Base-by-base conservation (phyloP, 2,113 vertebrate species). In the Tragelaphus buxtoni region DNA sequence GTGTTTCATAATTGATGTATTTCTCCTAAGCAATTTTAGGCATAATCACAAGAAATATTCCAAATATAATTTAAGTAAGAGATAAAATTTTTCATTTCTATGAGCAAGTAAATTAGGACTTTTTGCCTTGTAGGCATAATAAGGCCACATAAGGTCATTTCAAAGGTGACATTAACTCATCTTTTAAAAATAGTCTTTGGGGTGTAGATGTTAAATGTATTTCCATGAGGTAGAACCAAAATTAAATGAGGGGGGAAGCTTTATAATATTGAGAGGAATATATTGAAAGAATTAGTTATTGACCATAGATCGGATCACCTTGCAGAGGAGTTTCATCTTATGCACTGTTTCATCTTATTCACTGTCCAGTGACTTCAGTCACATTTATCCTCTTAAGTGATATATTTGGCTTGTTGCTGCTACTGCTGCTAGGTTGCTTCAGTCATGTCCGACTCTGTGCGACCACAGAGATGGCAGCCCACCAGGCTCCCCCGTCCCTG, bases 41-140 rank as follows among this genome's bases (percentile, higher is more conserved):
- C 77, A 16, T 56, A 90, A 74, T 61, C 49, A 83, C 26, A 79
- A 26, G 77, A 89, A 86, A 51, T 60, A 79, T 28, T 60, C 56
- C 60, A 55, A 94, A 24, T 77, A 26, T 26, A 74, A 63, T 49
- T 89, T 49, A 65, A 35, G 28, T 24, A 24, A 2, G 18, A 58
- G 42, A 65, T 60, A 12, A 91, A 92, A 86, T 28, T 82, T 94
- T 7, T 92, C 20, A 90, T 83, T 95, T 90, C 35, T 49, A 63
- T 30, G 51, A 95, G 60, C 4, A 51, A 90, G 42, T 82, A 80
- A 58, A 84, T n/a, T 63, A 74, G 76, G 22, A 39, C 0, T 49
- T 85, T 56, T 82, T 92, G 13, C 11, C 39, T 76, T 82, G 2
- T 39, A 42, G 56, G 17, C 7, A 53, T 55, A 53, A 45, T 20